These are phyloP conservation scores for Diplolepis rosae DNA, from an alignment of 2,888 invertebrate genomes.

Conservation along the genomic window DNA sequence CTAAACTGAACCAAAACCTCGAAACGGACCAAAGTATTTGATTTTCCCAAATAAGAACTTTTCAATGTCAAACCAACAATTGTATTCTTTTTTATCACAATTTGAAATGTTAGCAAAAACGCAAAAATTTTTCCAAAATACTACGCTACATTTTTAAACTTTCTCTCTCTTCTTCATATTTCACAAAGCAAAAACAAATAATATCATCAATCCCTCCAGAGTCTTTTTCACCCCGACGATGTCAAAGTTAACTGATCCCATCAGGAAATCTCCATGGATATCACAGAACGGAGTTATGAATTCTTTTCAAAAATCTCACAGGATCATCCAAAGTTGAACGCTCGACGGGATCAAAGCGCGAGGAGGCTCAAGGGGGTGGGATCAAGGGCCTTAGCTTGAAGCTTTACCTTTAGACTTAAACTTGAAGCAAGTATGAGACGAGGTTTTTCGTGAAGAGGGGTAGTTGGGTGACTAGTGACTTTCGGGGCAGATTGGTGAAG, in stretches of 20 bases:
- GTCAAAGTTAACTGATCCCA: constrained; percentile 48
- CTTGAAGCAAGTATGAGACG: constrained; percentile 49
- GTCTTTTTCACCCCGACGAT: constrained; percentile 42
- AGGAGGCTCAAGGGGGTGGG: constrained; percentile 58
- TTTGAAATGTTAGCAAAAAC: too few species aligned
- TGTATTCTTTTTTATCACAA: too few species aligned
- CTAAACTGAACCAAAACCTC: too few species aligned
- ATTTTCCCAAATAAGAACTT: too few species aligned
- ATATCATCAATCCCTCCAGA: constrained; percentile 43
- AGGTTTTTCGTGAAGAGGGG: constrained; percentile 41
- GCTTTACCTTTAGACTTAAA: constrained; percentile 53
- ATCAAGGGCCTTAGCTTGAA: constrained; percentile 69
- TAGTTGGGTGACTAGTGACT: background rate
- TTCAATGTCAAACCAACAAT: too few species aligned
- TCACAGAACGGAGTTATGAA: constrained; percentile 65
- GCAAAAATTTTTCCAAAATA: too few species aligned
- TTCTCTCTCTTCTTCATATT: background rate
- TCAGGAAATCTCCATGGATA: constrained; percentile 48
- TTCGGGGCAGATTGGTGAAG: constrained; percentile 26
- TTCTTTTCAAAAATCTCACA: constrained; percentile 66
- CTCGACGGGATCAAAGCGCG: constrained; percentile 61
- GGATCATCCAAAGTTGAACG: constrained; percentile 63
- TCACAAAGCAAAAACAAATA: background rate
- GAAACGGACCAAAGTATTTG: too few species aligned
- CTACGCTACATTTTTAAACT: too few species aligned